Base-by-base conservation (phyloP, 2,888 invertebrate species). In the Halictus ligatus region DNA sequence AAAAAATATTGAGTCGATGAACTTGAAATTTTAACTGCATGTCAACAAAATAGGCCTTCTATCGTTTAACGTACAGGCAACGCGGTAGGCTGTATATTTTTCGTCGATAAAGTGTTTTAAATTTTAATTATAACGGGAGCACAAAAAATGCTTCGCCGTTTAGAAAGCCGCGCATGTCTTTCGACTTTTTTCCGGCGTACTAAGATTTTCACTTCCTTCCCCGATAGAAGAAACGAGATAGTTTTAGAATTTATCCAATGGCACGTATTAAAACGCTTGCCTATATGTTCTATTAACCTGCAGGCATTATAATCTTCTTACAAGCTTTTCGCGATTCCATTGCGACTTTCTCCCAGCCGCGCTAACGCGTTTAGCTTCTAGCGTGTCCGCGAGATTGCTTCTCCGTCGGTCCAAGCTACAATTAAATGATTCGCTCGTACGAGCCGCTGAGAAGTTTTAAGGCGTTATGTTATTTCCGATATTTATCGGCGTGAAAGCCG, bases 271-370 rank as follows among this genome's bases (percentile, higher is more conserved):
- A 81, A 81, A 73, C 77, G 78, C 50, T 40, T 25, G 75, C 60
- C 73, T 75, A 48, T 48, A 71, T 43, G 82, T 78, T 50, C 71
- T 74, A 82, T 82, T 84, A 83, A 76, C 60, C 75, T 76, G 64
- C 29, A 7, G 80, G 73, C 48, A 79, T 79, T 80, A 80, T 81
- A 81, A 81, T 81, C 78, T 71, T 85, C 81, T 85, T 81, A 69
- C 29, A 79, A 85, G 79, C 78, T 85, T 86, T 79, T 85, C 79
- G 85, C 85, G 76, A 85, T 74, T 76, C 75, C 46, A 35, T 77
- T 69, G 73, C 69, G 25, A 85, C 86, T 86, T 85, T 86, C 86
- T 86, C 86, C 60, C 21, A 43, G 54, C 40, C 60, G 48, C 35
- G 80, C 64, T 80, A 86, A 86, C 67, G 67, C 43, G 58, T n/a